A percentile compares a stretch with the other conserved stretches of the same genome.
These are phyloP conservation scores for Nanger granti DNA, from an alignment of 2,113 vertebrate species.

Conservation along the genomic window DNA sequence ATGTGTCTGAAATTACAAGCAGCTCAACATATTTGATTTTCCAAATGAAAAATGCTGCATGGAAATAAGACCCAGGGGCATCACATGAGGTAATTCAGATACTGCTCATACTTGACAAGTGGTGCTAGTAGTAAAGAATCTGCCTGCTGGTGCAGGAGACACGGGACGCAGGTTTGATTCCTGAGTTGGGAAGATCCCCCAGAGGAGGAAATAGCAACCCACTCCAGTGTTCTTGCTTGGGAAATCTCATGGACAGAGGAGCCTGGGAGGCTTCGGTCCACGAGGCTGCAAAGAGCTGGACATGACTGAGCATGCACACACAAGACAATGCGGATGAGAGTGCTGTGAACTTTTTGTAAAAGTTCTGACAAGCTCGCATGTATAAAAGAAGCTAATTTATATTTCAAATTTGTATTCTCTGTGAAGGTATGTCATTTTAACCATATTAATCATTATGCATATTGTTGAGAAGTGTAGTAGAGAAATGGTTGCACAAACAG, in stretches of 20 bases:
- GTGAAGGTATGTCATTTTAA: not conserved
- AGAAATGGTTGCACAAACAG: not conserved
- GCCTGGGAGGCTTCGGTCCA: not conserved
- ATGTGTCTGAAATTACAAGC: not conserved
- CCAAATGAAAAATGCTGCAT: not conserved
- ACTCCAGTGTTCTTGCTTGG: not conserved
- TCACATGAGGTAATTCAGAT: not conserved
- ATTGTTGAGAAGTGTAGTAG: not conserved
- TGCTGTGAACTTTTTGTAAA: not conserved
- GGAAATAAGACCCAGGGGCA: not conserved
- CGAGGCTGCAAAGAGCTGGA: not conserved
- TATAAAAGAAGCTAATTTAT: not conserved
- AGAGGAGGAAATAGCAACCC: not conserved
- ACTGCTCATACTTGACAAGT: not conserved
- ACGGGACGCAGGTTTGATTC: not conserved
- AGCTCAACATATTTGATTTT: not conserved
- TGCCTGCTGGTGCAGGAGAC: not conserved
- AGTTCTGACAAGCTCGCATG: not conserved
- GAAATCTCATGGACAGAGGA: not conserved
- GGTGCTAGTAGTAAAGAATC: not conserved
- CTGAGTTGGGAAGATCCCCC: not conserved
- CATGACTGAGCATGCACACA: not conserved
- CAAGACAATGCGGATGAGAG: not conserved
- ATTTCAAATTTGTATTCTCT: not conserved
- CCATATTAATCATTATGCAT: not conserved